Percentiles rank a stretch among this genome's conserved stretches.
These are phyloP conservation scores for Salarias fasciatus DNA, from an alignment of 2,797 vertebrate species.

Conservation along the genomic window DNA sequence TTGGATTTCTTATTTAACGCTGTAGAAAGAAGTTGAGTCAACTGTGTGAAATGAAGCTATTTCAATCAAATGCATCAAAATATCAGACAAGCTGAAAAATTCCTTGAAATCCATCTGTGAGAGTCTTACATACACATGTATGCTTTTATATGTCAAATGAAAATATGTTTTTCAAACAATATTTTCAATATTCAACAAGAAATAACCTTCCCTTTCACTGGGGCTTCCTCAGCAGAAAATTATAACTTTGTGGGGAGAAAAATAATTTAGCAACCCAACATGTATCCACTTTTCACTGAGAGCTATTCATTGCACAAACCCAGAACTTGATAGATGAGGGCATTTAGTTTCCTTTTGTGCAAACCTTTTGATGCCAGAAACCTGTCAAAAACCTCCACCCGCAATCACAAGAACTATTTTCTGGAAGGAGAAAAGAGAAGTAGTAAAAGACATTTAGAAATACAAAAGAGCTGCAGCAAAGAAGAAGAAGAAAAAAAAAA, in stretches of 20 bases:
- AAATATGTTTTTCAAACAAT: background rate
- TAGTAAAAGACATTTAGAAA: constrained; percentile 48
- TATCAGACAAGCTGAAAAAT: background rate
- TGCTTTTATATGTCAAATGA: too few species aligned
- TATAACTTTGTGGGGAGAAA: constrained; percentile 13
- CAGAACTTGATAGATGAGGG: constrained; percentile 46
- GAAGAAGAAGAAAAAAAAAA: too few species aligned
- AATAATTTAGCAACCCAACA: constrained; percentile 2
- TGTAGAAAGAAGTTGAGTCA: background rate
- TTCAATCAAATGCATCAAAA: background rate
- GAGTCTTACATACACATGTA: background rate
- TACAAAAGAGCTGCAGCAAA: constrained; percentile 46
- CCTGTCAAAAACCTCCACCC: constrained; percentile 52
- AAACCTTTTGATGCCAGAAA: constrained; percentile 53
- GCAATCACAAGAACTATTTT: constrained; percentile 50
- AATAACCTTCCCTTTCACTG: too few species aligned
- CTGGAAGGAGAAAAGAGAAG: constrained; percentile 36
- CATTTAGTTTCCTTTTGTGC: constrained; percentile 56
- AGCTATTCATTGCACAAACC: constrained; percentile 42
- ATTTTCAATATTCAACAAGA: background rate
- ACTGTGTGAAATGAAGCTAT: background rate
- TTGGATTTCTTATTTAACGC: background rate
- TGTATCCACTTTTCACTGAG: constrained; percentile 32
- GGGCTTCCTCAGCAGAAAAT: constrained; percentile 18
- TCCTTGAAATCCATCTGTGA: background rate